phyloP scores from a whole-genome alignment of 2,888 invertebrate genomes.

The Helobdella robusta region DNA sequence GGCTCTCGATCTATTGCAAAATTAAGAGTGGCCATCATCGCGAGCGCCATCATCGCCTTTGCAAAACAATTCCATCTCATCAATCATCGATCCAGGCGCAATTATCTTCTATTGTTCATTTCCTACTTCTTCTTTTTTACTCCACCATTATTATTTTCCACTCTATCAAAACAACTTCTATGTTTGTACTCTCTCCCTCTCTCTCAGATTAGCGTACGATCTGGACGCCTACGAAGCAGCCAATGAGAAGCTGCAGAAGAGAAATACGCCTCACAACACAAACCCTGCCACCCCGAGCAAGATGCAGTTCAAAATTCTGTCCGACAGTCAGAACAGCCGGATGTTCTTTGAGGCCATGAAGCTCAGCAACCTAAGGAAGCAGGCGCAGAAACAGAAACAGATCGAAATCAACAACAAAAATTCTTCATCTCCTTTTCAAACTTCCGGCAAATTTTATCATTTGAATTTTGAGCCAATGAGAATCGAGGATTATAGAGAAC shows the following conservation, averaged over 20 bases:
- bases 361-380: neutral
- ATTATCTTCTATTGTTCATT: too few relatives aligned
- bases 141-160: too few relatives aligned
- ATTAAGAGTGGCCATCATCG: neutral
- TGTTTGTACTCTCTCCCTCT: neutral
- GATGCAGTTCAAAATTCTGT: constrained; percentile 6
- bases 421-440: neutral
- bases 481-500: constrained; percentile 20
- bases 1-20: neutral
- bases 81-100: too few relatives aligned
- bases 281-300: neutral
- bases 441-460: constrained; percentile 19
- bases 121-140: too few relatives aligned
- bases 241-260: constrained; percentile 8
- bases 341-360: constrained; percentile 21
- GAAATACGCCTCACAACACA: neutral
- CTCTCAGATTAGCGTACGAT: constrained; percentile 17
- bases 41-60: neutral
- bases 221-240: constrained; percentile 12
- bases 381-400: neutral
- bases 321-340: constrained; percentile 19
- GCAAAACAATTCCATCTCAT: too few relatives aligned
- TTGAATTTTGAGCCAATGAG: constrained; percentile 20
- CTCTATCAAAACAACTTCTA: too few relatives aligned
- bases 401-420: neutral